phyloP scores from a whole-genome alignment of 2,113 vertebrate genomes.

The Puntigrus tetrazona region DNA sequence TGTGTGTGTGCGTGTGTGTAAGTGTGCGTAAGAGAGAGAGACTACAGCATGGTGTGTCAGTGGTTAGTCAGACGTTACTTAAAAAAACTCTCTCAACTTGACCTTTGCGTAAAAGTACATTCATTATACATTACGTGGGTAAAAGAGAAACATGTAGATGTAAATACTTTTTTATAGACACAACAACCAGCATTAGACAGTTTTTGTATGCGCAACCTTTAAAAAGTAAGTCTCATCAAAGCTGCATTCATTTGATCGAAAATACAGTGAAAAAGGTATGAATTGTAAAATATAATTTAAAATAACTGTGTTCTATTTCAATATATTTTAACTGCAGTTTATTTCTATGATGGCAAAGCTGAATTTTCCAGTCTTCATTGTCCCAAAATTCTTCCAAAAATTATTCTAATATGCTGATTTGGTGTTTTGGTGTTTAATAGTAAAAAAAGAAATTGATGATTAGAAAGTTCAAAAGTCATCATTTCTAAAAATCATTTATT shows the following conservation, averaged over 20 bases:
- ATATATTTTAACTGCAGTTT: neutral
- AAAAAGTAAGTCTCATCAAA: neutral
- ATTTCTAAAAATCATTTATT: neutral
- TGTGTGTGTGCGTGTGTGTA: neutral
- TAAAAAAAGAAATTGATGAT: no score
- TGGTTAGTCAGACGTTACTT: neutral
- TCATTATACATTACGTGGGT: neutral
- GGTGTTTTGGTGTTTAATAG: no score
- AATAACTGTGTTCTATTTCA: neutral
- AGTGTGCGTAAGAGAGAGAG: neutral
- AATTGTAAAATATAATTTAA: neutral
- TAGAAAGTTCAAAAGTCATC: neutral
- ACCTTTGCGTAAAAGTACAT: neutral
- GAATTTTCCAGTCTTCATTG: neutral
- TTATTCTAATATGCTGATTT: neutral
- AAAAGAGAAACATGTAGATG: neutral
- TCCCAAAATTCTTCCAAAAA: neutral
- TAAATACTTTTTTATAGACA: conserved; percentile 1
- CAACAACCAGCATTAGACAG: neutral
- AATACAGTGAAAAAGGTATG: neutral
- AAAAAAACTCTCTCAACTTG: neutral
- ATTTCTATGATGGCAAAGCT: neutral
- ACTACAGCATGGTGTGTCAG: neutral
- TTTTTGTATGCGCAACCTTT: neutral
- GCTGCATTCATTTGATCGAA: neutral